These are phyloP conservation scores for Actinopyga echinites DNA, from an alignment of 53 echinoderm and acorn worm species.

Conservation along the genomic window DNA sequence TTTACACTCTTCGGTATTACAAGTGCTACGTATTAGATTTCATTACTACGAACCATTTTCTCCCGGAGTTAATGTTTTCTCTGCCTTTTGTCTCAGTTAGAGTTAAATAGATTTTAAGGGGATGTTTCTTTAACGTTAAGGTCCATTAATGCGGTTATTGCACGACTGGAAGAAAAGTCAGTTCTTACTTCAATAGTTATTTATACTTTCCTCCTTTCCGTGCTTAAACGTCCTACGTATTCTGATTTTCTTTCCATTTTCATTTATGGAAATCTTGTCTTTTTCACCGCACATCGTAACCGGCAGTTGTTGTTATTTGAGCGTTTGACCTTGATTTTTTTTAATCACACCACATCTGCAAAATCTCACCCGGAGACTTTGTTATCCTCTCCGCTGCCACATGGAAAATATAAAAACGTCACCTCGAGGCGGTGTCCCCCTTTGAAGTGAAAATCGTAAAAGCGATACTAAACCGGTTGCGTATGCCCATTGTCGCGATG, in stretches of 20 bases:
- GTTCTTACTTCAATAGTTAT: too few relatives aligned
- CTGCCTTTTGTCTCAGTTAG: too few relatives aligned
- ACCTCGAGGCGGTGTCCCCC: conserved; percentile 32
- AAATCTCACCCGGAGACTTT: conserved; percentile 23
- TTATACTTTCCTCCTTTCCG: too few relatives aligned
- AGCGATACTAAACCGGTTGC: conserved; percentile 5
- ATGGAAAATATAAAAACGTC: conserved; percentile 39
- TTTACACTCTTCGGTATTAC: too few relatives aligned
- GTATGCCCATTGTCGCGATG: conserved; percentile 17
- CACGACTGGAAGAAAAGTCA: too few relatives aligned
- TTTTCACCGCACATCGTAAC: conserved; percentile 13
- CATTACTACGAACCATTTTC: too few relatives aligned
- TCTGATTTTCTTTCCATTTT: conserved; percentile 26
- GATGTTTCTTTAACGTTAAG: too few relatives aligned
- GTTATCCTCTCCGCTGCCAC: conserved; percentile 13
- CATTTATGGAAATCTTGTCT: conserved; percentile 25
- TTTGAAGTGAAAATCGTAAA: conserved; percentile 43
- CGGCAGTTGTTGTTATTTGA: conserved; percentile 8
- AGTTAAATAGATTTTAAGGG: too few relatives aligned
- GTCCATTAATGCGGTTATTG: too few relatives aligned
- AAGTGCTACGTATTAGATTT: too few relatives aligned
- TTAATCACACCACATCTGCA: conserved; percentile 41
- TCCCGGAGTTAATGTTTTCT: too few relatives aligned
- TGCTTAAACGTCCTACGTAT: background rate
- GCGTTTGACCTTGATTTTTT: conserved; percentile 20